Percentiles rank a stretch among this genome's conserved stretches.
phyloP scores from a whole-genome alignment of 1,140 invertebrate species.

The Trachymyrmex cornetzi region DNA sequence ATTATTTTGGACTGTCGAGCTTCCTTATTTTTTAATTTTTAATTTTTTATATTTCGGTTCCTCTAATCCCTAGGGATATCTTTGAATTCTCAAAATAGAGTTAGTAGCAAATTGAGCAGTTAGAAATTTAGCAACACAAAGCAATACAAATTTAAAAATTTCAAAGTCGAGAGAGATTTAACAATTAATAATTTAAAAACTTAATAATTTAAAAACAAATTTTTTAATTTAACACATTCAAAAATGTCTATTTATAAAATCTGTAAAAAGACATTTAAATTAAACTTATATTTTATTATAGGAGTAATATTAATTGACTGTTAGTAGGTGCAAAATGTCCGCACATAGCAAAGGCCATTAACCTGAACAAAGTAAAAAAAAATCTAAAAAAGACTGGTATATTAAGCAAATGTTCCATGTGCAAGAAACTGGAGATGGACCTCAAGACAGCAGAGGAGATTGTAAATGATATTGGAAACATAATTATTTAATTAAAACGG shows the following conservation, averaged over 20 bases:
- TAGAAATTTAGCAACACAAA: not conserved
- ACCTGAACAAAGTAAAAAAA: conserved; percentile 89
- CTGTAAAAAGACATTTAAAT: not conserved
- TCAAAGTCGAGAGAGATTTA: not conserved
- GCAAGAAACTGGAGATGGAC: conserved; percentile 85
- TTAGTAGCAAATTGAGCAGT: not conserved
- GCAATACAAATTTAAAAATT: not conserved
- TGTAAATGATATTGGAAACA: conserved; percentile 53
- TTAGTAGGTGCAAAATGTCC: conserved; percentile 86
- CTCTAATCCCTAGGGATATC: not conserved
- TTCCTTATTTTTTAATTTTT: not conserved
- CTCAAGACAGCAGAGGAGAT: conserved; percentile 79
- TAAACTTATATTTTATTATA: not conserved
- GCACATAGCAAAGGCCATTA: conserved; percentile 91
- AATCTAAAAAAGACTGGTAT: conserved; percentile 87
- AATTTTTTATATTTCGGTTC: not conserved
- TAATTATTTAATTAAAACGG: not conserved
- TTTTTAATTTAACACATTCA: not conserved
- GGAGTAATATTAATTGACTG: not conserved
- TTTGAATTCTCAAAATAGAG: not conserved
- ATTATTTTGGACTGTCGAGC: too few relatives aligned
- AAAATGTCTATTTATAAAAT: not conserved
- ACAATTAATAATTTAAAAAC: not conserved
- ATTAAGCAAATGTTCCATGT: conserved; percentile 88
- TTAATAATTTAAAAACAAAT: not conserved